A percentile compares a stretch with the other conserved stretches of the same genome.
Evolutionary conservation across 2,888 invertebrate genomes (phyloP).

Genomic region (Lasioglossum calceatum): DNA sequence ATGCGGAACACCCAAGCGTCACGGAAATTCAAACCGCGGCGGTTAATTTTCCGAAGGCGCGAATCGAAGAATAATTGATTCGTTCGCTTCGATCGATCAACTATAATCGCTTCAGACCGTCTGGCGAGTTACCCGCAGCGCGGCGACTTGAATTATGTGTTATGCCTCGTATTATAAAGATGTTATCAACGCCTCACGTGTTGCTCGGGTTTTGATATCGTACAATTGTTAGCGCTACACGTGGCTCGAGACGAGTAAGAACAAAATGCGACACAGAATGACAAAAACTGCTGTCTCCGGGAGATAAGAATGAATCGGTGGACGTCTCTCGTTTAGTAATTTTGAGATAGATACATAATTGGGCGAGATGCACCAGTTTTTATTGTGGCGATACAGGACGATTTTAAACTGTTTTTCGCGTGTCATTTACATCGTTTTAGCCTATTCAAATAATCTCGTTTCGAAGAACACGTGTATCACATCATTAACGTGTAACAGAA

Average conservation of each 20-base stretch:
- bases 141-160: neutral
- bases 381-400: too few species aligned
- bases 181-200: neutral
- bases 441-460: too few species aligned
- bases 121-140: neutral
- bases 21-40: constrained; percentile 35
- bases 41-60: neutral
- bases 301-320: neutral
- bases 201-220: neutral
- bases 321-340: neutral
- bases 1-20: constrained; percentile 42
- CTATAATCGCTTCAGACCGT: neutral
- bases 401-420: too few species aligned
- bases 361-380: too few species aligned
- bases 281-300: neutral
- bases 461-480: too few species aligned
- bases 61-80: neutral
- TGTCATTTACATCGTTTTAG: too few species aligned
- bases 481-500: too few species aligned
- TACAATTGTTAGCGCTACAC: neutral
- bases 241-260: neutral
- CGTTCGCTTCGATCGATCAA: neutral
- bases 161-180: neutral
- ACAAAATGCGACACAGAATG: neutral
- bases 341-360: too few species aligned